Base-by-base conservation (phyloP, 2,888 invertebrate genomes). In the Ctenicera cuprea region DNA sequence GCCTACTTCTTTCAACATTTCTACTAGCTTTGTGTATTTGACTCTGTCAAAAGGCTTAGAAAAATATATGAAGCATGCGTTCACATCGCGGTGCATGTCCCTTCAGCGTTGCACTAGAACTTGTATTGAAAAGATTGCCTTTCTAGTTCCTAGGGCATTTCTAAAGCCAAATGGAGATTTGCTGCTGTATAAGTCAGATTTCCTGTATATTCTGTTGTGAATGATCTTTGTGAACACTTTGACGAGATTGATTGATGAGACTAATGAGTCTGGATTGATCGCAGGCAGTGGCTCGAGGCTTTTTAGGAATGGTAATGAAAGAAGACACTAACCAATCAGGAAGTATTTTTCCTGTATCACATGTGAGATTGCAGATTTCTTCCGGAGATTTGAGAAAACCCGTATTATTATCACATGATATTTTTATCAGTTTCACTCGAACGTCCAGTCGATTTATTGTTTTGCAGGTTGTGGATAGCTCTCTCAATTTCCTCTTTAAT, bases 11-110 rank as follows among this genome's bases (percentile, higher is more conserved):
- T 70, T 69, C 12, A 73, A 22, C 30, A 71, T 71, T 38, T 76
- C 16, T 12, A 74, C 43, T n/a, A 77, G 22, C 37, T 54, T 71
- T 43, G 61, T 43, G 26, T 63, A 75, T 33, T 74, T 30, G 16
- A 75, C 67, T 11, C 62, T 66, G 38, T 77, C 67, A 48, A 77
- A 75, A 20, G 68, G 71, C 41, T 77, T 71, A 33, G 71, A 41
- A 59, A 69, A 74, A 54, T 76, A 73, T 50, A 65, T 65, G 26
- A 33, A 52, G 9, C 52, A 54, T 11, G 61, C 37, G 26, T 57
- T 63, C 1, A 76, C 54, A 71, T 76, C 62, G 11, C 37, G 18
- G 16, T 65, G 41, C n/a, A 74, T 12, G 48, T 75, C 75, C 12
- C 43, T 1, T 14, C 73, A 76, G 30, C 57, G n/a, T 66, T 73